phyloP scores from a whole-genome alignment of 1,140 invertebrate species.

The Bombus turneri region DNA sequence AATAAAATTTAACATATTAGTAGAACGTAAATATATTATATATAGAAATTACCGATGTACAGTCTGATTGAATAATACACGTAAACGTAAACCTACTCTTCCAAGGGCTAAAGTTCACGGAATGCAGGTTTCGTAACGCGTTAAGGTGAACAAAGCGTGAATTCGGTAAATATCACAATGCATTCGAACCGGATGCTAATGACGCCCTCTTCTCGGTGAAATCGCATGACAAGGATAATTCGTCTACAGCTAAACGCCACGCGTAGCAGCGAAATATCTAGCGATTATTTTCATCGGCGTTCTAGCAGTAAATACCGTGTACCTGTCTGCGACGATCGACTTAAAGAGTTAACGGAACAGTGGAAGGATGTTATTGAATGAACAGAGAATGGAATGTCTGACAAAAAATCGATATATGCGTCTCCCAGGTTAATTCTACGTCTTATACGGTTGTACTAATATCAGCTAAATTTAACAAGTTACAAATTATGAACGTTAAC shows the following conservation, averaged over 20 bases:
- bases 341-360: background rate
- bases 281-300: background rate
- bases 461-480: too few relatives aligned
- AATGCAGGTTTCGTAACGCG: background rate
- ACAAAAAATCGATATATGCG: background rate
- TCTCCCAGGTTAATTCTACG: background rate
- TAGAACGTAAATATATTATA: too few relatives aligned
- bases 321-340: background rate
- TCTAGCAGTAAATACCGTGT: background rate
- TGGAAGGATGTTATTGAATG: background rate
- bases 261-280: background rate
- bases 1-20: too few relatives aligned
- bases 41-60: too few relatives aligned
- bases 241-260: background rate
- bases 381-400: background rate
- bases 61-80: too few relatives aligned
- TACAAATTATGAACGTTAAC: too few relatives aligned
- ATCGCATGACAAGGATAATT: constrained; percentile 8
- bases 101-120: background rate
- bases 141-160: background rate
- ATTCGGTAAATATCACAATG: background rate
- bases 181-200: background rate
- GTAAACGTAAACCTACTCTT: background rate
- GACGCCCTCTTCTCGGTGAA: background rate
- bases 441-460: background rate